Evolutionary conservation across 2,797 vertebrate species (phyloP).

Genomic region (Periparus ater): DNA sequence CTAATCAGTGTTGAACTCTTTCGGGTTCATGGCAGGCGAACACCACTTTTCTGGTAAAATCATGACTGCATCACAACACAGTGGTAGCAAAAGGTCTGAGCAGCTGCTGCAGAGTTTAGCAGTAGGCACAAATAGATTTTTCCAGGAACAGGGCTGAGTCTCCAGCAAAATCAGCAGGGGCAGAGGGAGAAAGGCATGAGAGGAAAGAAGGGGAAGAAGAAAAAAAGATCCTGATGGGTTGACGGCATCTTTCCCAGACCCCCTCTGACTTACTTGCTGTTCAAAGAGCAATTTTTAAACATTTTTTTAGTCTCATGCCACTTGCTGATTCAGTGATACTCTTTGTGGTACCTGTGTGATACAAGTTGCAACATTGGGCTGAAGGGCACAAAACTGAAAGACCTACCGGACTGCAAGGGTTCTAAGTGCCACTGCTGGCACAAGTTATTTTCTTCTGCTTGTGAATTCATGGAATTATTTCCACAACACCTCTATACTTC

Average conservation of each 20-base stretch:
- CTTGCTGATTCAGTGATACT: not conserved
- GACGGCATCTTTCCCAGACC: not conserved
- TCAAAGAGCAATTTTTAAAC: not conserved
- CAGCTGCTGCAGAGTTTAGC: conserved; percentile 6
- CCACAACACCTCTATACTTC: not conserved
- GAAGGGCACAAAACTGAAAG: not conserved
- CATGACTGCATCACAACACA: conserved; percentile 20
- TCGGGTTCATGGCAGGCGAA: not conserved
- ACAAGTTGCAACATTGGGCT: not conserved
- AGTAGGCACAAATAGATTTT: not conserved
- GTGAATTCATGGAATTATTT: not conserved
- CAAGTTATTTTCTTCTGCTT: not conserved
- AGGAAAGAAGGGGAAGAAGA: not conserved
- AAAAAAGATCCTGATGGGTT: not conserved
- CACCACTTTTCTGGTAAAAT: conserved; percentile 20
- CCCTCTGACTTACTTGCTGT: not conserved
- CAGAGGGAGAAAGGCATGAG: not conserved
- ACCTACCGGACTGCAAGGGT: not conserved
- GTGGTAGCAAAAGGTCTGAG: conserved; percentile 1
- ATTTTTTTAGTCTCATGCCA: not conserved
- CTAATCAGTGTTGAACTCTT: conserved; percentile 22
- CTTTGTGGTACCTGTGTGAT: not conserved
- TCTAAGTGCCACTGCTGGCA: not conserved
- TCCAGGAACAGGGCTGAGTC: not conserved
- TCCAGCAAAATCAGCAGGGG: not conserved